Evolutionary conservation across 2,888 invertebrate genomes (phyloP), one percentile per base, ranked within the genome.

Genomic region (Drosophila tanythrix): DNA sequence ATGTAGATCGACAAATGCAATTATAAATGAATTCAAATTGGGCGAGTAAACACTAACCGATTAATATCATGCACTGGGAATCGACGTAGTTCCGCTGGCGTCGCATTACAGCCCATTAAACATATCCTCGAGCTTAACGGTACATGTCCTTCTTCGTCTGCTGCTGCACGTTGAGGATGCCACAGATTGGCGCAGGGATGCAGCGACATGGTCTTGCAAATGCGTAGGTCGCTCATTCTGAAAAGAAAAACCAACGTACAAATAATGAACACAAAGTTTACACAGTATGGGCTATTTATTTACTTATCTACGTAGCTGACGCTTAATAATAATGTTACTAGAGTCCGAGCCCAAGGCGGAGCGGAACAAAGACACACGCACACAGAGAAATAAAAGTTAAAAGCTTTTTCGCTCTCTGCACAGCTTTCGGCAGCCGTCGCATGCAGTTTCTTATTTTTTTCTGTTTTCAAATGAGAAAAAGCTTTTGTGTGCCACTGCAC

Each of bases 1-100:
- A 65, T 68, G 70, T 40, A 38, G 70, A 79, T 78, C 79, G 51
- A 35, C 61, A 50, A 59, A 70, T 3, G 40, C n/a, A n/a, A 27
- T 31, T 40, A 36, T 36, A 57, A 51, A 58, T 21, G 13, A 64
- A 62, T 56, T 48, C 25, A 50, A 61, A 57, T 76, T 75, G 56
- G 35, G 33, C 29, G 25, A 43, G 29, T 35, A 10, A 21, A 46
- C 55, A 72, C 91, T 84, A 51, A 91, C 91, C 91, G 89, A 63
- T 76, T 74, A 15, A 55, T 55, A 78, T 91, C 92, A 53, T 92
- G 86, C 8, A 91, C 78, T 60, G 91, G 91, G 68, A 91, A 92
- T 5, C 91, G 91, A 40, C 91, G 90, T 69, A 91, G 71, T 55
- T 90, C 91, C 43, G 76, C 57, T 38, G 84, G 75, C 56, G 68